Evolutionary conservation across 2,797 vertebrate genomes (phyloP).

Genomic region (Yasuhikotakia modesta): DNA sequence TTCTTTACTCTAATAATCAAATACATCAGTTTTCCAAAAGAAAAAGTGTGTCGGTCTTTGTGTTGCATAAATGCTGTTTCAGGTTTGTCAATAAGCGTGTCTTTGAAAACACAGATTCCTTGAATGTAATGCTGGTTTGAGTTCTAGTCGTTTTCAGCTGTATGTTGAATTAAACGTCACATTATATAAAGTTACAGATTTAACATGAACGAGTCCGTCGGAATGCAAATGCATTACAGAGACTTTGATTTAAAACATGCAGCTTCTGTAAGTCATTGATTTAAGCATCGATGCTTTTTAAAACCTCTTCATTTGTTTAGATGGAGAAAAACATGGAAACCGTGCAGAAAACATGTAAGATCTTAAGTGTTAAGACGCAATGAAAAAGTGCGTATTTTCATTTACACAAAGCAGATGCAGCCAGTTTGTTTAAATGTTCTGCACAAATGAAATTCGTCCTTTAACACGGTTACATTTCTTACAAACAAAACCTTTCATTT

Average conservation of each 20-base stretch:
- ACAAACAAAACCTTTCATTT: constrained; percentile 13
- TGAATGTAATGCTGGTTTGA: background rate
- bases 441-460: background rate
- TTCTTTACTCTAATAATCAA: constrained; percentile 98
- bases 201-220: constrained; percentile 46
- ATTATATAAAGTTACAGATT: constrained; percentile 43
- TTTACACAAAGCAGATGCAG: background rate
- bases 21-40: constrained; percentile 98
- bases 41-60: constrained; percentile 73
- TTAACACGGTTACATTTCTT: background rate
- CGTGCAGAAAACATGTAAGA: constrained; percentile 53
- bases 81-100: background rate
- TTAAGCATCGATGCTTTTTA: constrained; percentile 67
- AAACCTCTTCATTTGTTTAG: constrained; percentile 60
- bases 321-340: constrained; percentile 55
- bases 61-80: constrained; percentile 13
- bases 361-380: too few species aligned
- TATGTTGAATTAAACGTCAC: too few species aligned
- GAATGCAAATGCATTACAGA: constrained; percentile 57
- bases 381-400: too few species aligned
- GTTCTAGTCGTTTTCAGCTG: too few species aligned
- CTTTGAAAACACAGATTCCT: background rate
- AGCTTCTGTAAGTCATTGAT: constrained; percentile 60
- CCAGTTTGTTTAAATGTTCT: background rate
- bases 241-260: constrained; percentile 59